A percentile compares a stretch with the other conserved stretches of the same genome.
These are phyloP conservation scores for Conomelus anceps DNA, from an alignment of 2,888 invertebrate genomes.

Conservation along the genomic window DNA sequence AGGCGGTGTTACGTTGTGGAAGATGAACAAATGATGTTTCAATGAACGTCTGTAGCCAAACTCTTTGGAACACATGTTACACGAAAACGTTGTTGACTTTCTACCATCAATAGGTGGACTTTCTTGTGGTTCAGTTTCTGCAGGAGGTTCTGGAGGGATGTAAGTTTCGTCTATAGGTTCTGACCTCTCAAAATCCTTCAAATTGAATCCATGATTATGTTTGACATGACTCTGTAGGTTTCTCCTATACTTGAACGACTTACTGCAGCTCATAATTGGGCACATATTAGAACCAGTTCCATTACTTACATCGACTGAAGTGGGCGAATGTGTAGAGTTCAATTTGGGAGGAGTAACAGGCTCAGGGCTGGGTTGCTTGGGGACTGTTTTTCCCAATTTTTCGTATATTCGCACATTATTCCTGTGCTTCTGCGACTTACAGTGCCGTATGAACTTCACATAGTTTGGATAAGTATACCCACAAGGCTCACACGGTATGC, in stretches of 20 bases:
- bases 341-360: background rate
- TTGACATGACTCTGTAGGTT: slow-evolving; percentile 17
- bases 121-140: no score
- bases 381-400: background rate
- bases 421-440: slow-evolving; percentile 16
- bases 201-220: background rate
- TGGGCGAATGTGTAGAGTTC: background rate
- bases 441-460: slow-evolving; percentile 17
- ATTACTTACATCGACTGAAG: background rate
- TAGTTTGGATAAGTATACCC: slow-evolving; percentile 11
- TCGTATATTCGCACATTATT: slow-evolving; percentile 11
- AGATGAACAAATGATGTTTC: background rate
- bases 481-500: slow-evolving; percentile 22
- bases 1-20: background rate
- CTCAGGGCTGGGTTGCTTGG: background rate
- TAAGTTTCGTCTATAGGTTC: background rate
- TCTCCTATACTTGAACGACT: slow-evolving; percentile 16
- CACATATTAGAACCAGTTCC: background rate
- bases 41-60: background rate
- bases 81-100: background rate
- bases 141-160: background rate
- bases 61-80: background rate
- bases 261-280: slow-evolving; percentile 10
- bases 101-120: background rate
- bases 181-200: background rate